phyloP scores from a whole-genome alignment of 2,888 invertebrate genomes.

The Diadegma fenestrale region DNA sequence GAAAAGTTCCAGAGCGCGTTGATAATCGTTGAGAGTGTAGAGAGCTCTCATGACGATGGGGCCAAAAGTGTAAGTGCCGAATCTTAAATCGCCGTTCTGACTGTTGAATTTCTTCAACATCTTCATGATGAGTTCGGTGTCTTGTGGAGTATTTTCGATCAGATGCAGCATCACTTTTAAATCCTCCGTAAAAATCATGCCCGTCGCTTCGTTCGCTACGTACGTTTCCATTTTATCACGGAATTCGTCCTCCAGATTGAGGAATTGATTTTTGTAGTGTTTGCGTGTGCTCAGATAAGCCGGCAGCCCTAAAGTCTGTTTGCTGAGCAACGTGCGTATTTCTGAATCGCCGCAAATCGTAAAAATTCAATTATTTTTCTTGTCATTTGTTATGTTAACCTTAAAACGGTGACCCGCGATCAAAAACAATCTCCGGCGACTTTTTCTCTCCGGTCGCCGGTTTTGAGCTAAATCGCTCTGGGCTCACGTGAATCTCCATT shows the following conservation, averaged over 20 bases:
- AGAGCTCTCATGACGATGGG: constrained; percentile 93
- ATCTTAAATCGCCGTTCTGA: constrained; percentile 90
- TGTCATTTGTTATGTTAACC: background rate
- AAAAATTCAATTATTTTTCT: background rate
- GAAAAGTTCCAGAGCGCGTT: constrained; percentile 89
- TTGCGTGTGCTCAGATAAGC: constrained; percentile 87
- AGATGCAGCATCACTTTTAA: constrained; percentile 93
- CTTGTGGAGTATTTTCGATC: constrained; percentile 87
- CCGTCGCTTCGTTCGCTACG: constrained; percentile 85
- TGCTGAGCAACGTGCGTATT: constrained; percentile 86
- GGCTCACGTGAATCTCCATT: too few species aligned
- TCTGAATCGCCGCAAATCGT: constrained; percentile 69
- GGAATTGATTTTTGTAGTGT: constrained; percentile 87
- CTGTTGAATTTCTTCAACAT: constrained; percentile 92
- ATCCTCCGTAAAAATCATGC: constrained; percentile 94
- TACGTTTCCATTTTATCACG: constrained; percentile 90
- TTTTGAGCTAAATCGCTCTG: too few species aligned
- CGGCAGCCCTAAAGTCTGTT: constrained; percentile 88
- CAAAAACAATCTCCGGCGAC: too few species aligned
- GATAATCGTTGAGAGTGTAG: constrained; percentile 89
- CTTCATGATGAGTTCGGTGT: constrained; percentile 88
- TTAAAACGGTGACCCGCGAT: too few species aligned
- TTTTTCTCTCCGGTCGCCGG: too few species aligned
- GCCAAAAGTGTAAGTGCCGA: constrained; percentile 93
- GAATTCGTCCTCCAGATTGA: constrained; percentile 88